These are phyloP conservation scores for Chymomyza amoena DNA, from an alignment of 2,888 invertebrate species.

Conservation along the genomic window DNA sequence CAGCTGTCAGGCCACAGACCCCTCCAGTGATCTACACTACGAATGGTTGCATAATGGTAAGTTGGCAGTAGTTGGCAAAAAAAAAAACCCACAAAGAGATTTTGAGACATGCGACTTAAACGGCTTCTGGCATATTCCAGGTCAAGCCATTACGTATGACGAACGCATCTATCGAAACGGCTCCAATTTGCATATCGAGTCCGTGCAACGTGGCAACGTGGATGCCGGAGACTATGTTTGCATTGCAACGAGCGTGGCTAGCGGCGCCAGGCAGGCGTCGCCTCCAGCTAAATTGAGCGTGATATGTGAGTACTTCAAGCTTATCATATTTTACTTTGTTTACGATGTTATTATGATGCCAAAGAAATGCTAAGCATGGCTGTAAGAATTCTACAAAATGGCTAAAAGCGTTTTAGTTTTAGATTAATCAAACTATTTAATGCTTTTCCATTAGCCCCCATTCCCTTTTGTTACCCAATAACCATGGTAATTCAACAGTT, in stretches of 20 bases:
- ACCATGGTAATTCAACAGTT: background rate
- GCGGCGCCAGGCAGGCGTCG: conserved; percentile 78
- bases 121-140: conserved; percentile 58
- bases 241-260: conserved; percentile 77
- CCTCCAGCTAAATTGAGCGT: conserved; percentile 77
- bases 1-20: conserved; percentile 72
- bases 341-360: background rate
- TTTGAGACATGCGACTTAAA: background rate
- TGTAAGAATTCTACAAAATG: background rate
- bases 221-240: conserved; percentile 78
- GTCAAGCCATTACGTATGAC: conserved; percentile 74
- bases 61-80: conserved; percentile 25
- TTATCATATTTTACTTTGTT: background rate
- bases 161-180: conserved; percentile 76
- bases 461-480: background rate
- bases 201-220: conserved; percentile 69
- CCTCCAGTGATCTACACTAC: conserved; percentile 66
- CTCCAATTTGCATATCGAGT: conserved; percentile 77
- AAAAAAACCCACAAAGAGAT: background rate
- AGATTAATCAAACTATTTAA: background rate
- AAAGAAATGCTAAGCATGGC: background rate
- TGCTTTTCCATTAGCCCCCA: background rate
- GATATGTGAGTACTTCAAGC: conserved; percentile 75
- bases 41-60: conserved; percentile 78
- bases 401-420: background rate